These are phyloP conservation scores for Cercopithecus mona DNA, from an alignment of 2,113 vertebrate species.

Conservation along the genomic window DNA sequence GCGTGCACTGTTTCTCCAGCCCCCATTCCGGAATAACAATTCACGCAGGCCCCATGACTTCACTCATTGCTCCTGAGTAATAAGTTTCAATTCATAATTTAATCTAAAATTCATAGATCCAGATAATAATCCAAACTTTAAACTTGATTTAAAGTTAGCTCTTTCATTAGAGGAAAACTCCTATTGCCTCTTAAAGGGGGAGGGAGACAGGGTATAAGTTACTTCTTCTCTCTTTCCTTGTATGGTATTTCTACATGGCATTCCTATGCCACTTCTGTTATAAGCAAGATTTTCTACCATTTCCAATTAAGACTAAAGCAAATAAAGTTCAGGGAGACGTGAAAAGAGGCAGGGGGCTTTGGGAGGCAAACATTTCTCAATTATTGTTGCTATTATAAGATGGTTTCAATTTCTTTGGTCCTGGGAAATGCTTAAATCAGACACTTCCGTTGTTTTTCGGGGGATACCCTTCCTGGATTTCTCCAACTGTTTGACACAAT, in stretches of 20 bases:
- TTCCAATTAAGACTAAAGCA: not conserved
- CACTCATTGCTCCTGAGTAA: not conserved
- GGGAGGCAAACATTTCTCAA: not conserved
- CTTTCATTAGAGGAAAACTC: not conserved
- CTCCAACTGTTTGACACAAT: not conserved
- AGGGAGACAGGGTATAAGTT: not conserved
- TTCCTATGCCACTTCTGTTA: not conserved
- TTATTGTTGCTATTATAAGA: not conserved
- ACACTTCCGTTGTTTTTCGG: not conserved
- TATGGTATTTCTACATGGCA: not conserved
- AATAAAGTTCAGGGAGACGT: not conserved
- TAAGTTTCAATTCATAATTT: not conserved
- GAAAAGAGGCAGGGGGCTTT: not conserved
- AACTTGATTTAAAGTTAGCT: not conserved
- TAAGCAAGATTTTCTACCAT: not conserved
- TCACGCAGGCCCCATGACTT: not conserved
- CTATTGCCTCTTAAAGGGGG: not conserved
- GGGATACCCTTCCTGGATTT: not conserved
- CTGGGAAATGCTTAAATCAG: not conserved
- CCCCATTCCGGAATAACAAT: not conserved
- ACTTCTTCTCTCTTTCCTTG: not conserved
- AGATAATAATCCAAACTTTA: not conserved
- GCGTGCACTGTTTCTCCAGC: not conserved
- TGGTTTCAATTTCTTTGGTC: not conserved
- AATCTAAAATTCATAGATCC: not conserved